Evolutionary conservation across 2,888 invertebrate species (phyloP), one percentile per base, ranked within the genome.

Genomic region (Scrobipalpa costella): DNA sequence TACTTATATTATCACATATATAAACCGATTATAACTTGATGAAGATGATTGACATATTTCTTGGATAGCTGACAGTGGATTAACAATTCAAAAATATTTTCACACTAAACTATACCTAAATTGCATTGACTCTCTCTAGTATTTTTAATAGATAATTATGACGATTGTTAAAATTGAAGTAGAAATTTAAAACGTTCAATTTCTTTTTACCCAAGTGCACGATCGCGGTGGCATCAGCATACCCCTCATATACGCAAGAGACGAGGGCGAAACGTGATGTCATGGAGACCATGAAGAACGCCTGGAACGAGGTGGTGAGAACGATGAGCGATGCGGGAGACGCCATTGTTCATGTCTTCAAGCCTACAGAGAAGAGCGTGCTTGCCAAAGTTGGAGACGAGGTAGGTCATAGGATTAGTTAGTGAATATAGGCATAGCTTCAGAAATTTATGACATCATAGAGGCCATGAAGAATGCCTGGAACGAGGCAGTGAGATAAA

Each of bases 261-360:
- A 21, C 8, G 50, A 21, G 65, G 36, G 19, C 19, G 19, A 85
- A 78, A 66, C 83, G 90, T 19, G 88, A 88, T 63, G 86, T 90
- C 0, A 81, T 85, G 84, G 90, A 90, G 0, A 78, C 86, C 0
- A 79, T 90, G 82, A 90, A 87, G 66, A 74, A 75, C 61, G 88
- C 89, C 0, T 88, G 87, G 89, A 77, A 76, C 21, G 88, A 84
- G 36, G 78, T 85, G 52, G 85, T 85, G 44, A 83, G 77, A 68
- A 85, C 88, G 0, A 68, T 90, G 36, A 80, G 78, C 9, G 80
- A 88, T 13, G 90, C 90, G 0, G 82, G 88, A 0, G 88, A 90
- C 61, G 84, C 88, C 0, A 85, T 90, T 0, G 87, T 90, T 1
- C 77, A 89, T 59, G 87, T 86, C 7, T 87, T 90, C 68, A 88